Evolutionary conservation across 2,888 invertebrate species (phyloP).

Genomic region (Drosophila niveifrons): DNA sequence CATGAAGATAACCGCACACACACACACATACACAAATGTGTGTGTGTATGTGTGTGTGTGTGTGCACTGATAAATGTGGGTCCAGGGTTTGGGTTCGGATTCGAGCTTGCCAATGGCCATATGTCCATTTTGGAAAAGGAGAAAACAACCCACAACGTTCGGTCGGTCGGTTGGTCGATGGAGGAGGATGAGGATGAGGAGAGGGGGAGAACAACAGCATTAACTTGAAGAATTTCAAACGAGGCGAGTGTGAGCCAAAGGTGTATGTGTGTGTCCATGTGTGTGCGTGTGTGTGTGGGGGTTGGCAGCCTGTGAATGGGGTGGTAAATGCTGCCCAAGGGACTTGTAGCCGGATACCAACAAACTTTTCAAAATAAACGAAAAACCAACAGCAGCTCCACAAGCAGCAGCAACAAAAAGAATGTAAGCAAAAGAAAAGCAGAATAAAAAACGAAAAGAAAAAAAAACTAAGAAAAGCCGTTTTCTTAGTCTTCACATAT

Average conservation of each 20-base stretch:
- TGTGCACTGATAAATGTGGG: constrained; percentile 56
- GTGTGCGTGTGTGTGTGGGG: constrained; percentile 12
- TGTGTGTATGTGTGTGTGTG: constrained; percentile 19
- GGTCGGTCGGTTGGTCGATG: neutral
- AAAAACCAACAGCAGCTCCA: constrained; percentile 63
- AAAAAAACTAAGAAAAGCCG: constrained; percentile 15
- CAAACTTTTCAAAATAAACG: constrained; percentile 76
- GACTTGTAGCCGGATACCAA: constrained; percentile 85
- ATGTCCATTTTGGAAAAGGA: constrained; percentile 77
- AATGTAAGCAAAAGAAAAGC: constrained; percentile 7
- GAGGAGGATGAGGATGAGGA: neutral
- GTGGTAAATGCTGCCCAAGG: constrained; percentile 85
- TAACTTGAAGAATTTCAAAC: constrained; percentile 71
- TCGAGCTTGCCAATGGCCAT: constrained; percentile 74
- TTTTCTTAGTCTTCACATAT: constrained; percentile 38
- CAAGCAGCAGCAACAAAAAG: constrained; percentile 28
- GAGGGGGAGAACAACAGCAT: constrained; percentile 55
- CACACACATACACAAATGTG: constrained; percentile 20
- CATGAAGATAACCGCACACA: constrained; percentile 60
- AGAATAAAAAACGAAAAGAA: constrained; percentile 1
- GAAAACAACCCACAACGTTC: constrained; percentile 36
- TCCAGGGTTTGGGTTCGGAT: constrained; percentile 28
- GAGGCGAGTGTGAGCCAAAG: constrained; percentile 35
- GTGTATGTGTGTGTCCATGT: constrained; percentile 39
- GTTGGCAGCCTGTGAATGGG: constrained; percentile 81